A percentile compares a stretch with the other conserved stretches of the same genome.
Conservation (phyloP, 2,113 vertebrate genomes). For the Melozone crissalis region DNA sequence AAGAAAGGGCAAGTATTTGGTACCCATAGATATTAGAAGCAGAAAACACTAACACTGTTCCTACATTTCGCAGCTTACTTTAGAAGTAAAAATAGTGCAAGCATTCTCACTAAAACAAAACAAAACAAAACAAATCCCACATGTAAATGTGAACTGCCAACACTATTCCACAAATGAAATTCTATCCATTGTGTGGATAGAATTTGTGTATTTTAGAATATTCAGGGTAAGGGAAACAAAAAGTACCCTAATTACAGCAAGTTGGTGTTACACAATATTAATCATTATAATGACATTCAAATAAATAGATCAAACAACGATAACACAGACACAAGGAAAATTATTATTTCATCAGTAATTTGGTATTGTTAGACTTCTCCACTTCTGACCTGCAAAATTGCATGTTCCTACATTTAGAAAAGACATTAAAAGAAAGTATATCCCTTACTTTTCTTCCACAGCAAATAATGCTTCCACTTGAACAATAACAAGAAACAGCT, state of each 20-base stretch:
- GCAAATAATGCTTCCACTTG: neutral
- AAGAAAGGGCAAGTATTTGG: neutral
- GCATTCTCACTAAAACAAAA: neutral
- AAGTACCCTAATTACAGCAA: neutral
- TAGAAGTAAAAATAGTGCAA: neutral
- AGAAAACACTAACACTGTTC: neutral
- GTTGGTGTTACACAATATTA: neutral
- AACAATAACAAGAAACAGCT: neutral
- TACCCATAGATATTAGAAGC: neutral
- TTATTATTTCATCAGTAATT: neutral
- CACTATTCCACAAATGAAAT: neutral
- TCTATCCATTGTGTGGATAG: neutral
- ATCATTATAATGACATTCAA: neutral
- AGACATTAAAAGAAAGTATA: neutral
- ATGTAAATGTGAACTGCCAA: neutral
- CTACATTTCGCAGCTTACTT: neutral
- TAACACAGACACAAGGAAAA: neutral
- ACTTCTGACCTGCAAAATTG: neutral
- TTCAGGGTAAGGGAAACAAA: neutral
- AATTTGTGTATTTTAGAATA: neutral
- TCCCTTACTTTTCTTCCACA: neutral
- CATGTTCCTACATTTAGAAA: neutral
- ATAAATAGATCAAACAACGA: neutral
- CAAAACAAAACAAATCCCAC: neutral
- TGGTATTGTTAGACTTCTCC: neutral